phyloP scores from a whole-genome alignment of 2,888 invertebrate genomes.

The Gortyna flavago region DNA sequence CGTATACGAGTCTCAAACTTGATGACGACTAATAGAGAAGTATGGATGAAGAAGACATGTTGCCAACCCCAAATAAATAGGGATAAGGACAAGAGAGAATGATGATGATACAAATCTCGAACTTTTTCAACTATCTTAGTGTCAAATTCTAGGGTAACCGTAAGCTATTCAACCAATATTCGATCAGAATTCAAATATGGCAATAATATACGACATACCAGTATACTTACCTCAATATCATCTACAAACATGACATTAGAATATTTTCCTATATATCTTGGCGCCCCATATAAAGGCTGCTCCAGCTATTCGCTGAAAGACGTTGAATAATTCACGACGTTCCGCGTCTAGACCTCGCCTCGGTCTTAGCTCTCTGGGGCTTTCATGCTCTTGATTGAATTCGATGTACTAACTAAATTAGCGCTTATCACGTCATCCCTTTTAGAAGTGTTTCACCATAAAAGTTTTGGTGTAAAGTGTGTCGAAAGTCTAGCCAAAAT shows the following conservation, averaged over 20 bases:
- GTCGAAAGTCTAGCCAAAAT: slow-evolving; percentile 33
- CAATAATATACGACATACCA: slow-evolving; percentile 15
- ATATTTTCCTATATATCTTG: slow-evolving; percentile 43
- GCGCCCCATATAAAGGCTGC: slow-evolving; percentile 32
- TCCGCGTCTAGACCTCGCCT: slow-evolving; percentile 62
- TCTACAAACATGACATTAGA: slow-evolving; percentile 49
- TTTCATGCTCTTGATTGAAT: slow-evolving; percentile 54
- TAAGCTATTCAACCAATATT: not conserved
- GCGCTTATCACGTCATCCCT: slow-evolving; percentile 27
- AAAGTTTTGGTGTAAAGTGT: slow-evolving; percentile 23
- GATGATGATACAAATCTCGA: not conserved
- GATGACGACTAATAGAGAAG: not conserved
- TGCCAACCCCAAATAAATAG: not conserved
- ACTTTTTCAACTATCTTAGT: not conserved
- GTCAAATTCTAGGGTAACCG: not conserved
- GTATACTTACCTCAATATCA: slow-evolving; percentile 10
- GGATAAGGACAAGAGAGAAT: not conserved
- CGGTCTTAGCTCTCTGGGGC: slow-evolving; percentile 29
- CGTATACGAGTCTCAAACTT: not conserved
- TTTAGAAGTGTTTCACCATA: slow-evolving; percentile 25
- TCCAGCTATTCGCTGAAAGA: slow-evolving; percentile 41
- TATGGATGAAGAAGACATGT: not conserved
- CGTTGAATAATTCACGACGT: slow-evolving; percentile 69
- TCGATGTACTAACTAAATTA: slow-evolving; percentile 49
- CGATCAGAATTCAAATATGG: slow-evolving; percentile 29